Evolutionary conservation across 1,140 invertebrate genomes (phyloP).

Genomic region (Leptinotarsa undecemlineata): DNA sequence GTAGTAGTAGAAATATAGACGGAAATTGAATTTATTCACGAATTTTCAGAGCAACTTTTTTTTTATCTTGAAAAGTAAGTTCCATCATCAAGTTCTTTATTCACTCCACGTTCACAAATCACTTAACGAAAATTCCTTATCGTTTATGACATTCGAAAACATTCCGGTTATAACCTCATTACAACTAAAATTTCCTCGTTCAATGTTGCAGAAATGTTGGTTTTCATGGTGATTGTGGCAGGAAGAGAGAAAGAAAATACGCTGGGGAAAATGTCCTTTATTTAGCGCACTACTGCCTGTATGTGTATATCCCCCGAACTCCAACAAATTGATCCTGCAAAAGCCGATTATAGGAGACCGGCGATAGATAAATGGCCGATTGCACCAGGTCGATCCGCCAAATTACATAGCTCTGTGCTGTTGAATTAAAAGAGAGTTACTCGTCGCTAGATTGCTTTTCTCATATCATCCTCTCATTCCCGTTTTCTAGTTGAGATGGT

Average conservation of each 20-base stretch:
- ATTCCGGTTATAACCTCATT: not conserved
- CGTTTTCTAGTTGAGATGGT: too few relatives aligned
- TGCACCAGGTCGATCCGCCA: constrained; percentile 44
- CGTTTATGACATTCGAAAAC: not conserved
- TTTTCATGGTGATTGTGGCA: not conserved
- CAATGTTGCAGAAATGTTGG: not conserved
- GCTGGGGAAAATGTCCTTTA: not conserved
- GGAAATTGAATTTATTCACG: too few relatives aligned
- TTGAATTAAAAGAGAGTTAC: constrained; percentile 49
- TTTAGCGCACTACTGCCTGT: constrained; percentile 7
- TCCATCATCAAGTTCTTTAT: too few relatives aligned
- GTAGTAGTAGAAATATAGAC: too few relatives aligned
- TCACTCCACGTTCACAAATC: too few relatives aligned
- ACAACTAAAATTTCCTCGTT: not conserved
- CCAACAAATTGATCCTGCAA: constrained; percentile 42
- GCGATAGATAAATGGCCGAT: constrained; percentile 48
- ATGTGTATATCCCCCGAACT: not conserved
- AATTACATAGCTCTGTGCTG: constrained; percentile 45
- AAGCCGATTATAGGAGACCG: constrained; percentile 43
- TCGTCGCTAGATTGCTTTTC: constrained; percentile 39
- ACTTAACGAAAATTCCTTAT: too few relatives aligned
- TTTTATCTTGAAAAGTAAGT: too few relatives aligned
- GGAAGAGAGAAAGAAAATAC: not conserved
- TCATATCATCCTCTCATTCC: constrained; percentile 28
- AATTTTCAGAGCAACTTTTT: too few relatives aligned